Base-by-base conservation (phyloP, 2,113 vertebrate genomes). In the Microcebus tavaratra region DNA sequence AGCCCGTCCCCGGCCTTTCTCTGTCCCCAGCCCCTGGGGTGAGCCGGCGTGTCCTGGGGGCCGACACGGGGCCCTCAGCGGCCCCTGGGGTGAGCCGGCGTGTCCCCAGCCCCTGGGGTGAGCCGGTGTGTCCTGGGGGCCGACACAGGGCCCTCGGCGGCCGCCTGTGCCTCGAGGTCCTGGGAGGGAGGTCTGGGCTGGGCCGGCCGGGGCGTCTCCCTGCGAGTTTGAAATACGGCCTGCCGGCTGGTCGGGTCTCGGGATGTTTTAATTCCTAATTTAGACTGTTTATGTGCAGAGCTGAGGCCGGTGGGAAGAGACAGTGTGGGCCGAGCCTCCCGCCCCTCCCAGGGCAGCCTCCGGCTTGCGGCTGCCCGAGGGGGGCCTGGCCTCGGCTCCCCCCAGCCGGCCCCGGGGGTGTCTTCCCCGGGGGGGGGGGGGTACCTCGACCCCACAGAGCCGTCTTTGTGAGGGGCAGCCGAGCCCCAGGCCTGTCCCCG, bases 231-330 rank as follows among this genome's bases (percentile, higher is more conserved):
- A 87, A 97, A 96, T 0, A 85, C 34, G 50, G 88, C 81, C 97
- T 88, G 92, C 29, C 59, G 50, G 88, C 98, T 94, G 94, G 94
- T 92, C 92, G 55, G 94, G 97, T 91, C 89, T 42, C 79, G 95
- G 97, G 98, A 98, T 98, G 97, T 97, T 98, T 97, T 96, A 96
- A 96, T 98, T 97, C 98, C 96, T 96, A 98, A 97, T 98, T 98
- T 96, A 97, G 97, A 93, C 96, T 97, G 89, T 97, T 98, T 96
- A 97, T 98, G 96, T 98, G 91, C 67, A 91, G 97, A 93, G 91
- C 27, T 34, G 36, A 75, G 92, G 97, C 94, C 75, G 86, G 96
- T 96, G 65, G 5, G 91, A 34, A n/a, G 90, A 95, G 97, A 95
- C 92, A 88, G 0, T 3, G 92, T 18, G 57, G 50, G 91, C 85